Conservation (phyloP, 2,888 invertebrate genomes). For the Tenthredo mesomela region DNA sequence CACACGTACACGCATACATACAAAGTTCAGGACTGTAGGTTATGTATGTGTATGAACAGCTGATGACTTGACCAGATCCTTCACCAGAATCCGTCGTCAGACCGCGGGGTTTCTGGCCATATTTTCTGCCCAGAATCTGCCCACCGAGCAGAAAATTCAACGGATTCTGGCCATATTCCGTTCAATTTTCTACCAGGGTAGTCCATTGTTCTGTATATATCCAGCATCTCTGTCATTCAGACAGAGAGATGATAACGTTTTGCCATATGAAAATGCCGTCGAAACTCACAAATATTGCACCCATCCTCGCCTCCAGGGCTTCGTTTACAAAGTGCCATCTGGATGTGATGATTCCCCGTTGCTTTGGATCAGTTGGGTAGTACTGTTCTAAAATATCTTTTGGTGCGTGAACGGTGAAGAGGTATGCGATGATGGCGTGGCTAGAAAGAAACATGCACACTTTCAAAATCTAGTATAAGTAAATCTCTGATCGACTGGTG, state of each 20-base stretch:
- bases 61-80: too few relatives aligned
- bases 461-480: background rate
- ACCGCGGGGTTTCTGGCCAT: too few relatives aligned
- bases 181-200: too few relatives aligned
- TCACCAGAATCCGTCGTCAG: too few relatives aligned
- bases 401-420: conserved; percentile 12
- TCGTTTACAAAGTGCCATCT: conserved; percentile 1
- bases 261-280: background rate
- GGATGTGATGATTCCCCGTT: conserved; percentile 4
- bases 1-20: too few relatives aligned
- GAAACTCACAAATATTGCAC: background rate
- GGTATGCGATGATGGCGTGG: conserved; percentile 23
- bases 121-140: too few relatives aligned
- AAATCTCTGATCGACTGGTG: background rate
- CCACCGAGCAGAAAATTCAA: too few relatives aligned
- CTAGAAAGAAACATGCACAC: background rate
- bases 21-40: too few relatives aligned
- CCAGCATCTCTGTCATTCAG: background rate
- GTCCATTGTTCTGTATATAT: background rate
- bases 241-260: background rate
- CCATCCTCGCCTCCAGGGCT: background rate
- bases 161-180: too few relatives aligned
- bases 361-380: conserved; percentile 36
- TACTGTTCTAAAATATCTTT: conserved; percentile 31
- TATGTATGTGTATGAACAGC: too few relatives aligned